Conservation (phyloP, 1,140 invertebrate species). For the Temnothorax longispinosus region DNA sequence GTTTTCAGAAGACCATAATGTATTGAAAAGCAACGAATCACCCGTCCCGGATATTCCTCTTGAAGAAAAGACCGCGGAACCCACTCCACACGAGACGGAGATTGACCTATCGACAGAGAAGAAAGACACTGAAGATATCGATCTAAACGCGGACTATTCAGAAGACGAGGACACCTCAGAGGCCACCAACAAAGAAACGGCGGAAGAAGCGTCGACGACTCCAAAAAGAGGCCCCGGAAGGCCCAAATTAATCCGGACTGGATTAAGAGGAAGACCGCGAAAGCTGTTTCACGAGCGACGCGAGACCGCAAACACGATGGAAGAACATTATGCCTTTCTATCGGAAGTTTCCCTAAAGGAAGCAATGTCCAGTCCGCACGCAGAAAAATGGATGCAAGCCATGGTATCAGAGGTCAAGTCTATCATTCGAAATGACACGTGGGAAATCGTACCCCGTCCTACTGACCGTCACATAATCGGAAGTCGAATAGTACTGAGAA, state of each 20-base stretch:
- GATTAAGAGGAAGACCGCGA: slow-evolving; percentile 13
- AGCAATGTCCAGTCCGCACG: neutral
- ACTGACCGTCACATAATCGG: neutral
- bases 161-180: neutral
- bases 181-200: neutral
- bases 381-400: neutral
- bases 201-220: neutral
- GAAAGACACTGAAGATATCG: neutral
- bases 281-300: neutral
- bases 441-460: neutral
- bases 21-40: too few species aligned
- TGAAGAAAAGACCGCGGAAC: too few species aligned
- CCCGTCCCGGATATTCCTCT: neutral
- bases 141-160: neutral
- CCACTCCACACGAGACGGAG: too few species aligned
- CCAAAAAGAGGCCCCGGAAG: slow-evolving; percentile 3
- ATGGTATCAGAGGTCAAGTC: neutral
- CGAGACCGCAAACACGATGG: rapidly evolving
- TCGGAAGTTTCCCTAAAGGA: neutral
- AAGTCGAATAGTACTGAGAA: slow-evolving; percentile 1
- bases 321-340: neutral
- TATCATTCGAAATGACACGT: slow-evolving; percentile 10
- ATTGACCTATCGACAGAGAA: too few species aligned
- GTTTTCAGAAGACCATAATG: neutral
- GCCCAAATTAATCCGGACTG: neutral